Evolutionary conservation across 2,113 vertebrate species (phyloP).

Genomic region (Syrrhaptes paradoxus): DNA sequence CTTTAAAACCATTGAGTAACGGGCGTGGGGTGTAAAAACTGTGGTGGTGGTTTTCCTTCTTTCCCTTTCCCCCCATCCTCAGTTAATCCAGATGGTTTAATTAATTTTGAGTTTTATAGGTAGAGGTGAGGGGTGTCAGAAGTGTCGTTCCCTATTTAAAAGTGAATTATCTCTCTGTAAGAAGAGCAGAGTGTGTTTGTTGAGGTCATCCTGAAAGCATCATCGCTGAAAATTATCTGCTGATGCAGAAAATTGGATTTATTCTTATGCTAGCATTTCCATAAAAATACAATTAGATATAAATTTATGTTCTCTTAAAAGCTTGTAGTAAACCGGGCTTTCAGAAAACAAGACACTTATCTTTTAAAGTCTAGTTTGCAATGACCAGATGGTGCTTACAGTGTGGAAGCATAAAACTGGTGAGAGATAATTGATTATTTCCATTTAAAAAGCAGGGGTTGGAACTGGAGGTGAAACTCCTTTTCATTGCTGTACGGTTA

Average conservation of each 20-base stretch:
- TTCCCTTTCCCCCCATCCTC: too few relatives aligned
- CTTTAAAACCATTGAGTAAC: neutral
- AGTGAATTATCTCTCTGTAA: neutral
- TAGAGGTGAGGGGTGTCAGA: neutral
- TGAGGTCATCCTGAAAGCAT: neutral
- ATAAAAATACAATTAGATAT: neutral
- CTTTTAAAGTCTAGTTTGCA: neutral
- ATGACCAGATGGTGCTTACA: neutral
- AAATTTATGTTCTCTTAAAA: slow-evolving; percentile 1
- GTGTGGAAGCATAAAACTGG: neutral
- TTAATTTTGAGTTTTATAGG: neutral
- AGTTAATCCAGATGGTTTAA: neutral
- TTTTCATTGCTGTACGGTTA: neutral
- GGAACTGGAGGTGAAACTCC: neutral
- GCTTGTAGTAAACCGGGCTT: neutral
- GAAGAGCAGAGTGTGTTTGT: neutral
- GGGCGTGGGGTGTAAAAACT: neutral
- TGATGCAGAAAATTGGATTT: slow-evolving; percentile 28
- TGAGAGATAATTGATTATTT: neutral
- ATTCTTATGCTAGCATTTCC: neutral
- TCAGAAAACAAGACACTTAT: neutral
- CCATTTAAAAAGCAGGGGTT: neutral
- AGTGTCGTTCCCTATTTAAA: neutral
- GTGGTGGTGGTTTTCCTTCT: neutral
- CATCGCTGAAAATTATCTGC: slow-evolving; percentile 11